Evolutionary conservation across 2,888 invertebrate genomes (phyloP).

Genomic region (Thysanoteuthis rhombus): DNA sequence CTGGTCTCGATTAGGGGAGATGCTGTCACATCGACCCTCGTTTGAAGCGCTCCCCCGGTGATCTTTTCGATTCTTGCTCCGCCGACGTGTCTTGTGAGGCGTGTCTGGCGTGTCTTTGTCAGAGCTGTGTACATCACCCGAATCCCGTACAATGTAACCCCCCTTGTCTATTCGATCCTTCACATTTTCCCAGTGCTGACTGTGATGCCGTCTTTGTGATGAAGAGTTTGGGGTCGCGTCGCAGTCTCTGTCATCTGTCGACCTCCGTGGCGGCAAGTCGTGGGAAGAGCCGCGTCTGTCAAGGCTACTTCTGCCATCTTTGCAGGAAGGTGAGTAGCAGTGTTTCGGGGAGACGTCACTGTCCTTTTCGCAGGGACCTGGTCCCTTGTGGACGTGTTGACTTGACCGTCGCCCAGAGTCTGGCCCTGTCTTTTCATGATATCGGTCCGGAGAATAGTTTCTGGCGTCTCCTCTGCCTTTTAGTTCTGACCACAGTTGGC

Average conservation of each 20-base stretch:
- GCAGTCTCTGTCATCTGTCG: background rate
- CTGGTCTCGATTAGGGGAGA: background rate
- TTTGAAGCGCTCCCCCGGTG: slow-evolving; percentile 16
- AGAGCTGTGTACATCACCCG: background rate
- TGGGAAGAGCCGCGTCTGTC: background rate
- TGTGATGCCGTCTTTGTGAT: background rate
- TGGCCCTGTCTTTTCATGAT: background rate
- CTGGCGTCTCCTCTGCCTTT: background rate
- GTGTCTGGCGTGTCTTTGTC: background rate
- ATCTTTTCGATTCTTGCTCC: background rate
- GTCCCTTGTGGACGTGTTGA: background rate
- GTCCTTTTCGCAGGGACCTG: background rate
- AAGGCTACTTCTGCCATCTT: background rate
- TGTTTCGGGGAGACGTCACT: background rate
- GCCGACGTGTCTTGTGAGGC: background rate
- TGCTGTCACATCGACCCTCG: background rate
- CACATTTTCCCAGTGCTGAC: background rate
- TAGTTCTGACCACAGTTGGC: background rate
- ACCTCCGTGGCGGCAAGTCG: background rate
- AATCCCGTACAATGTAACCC: background rate
- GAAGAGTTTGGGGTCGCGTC: background rate
- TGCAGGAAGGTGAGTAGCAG: background rate
- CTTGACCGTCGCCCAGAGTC: background rate
- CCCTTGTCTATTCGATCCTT: background rate
- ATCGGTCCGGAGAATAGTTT: background rate